These are phyloP conservation scores for Gallinago nigripennis DNA, from an alignment of 2,797 vertebrate species.

Conservation along the genomic window DNA sequence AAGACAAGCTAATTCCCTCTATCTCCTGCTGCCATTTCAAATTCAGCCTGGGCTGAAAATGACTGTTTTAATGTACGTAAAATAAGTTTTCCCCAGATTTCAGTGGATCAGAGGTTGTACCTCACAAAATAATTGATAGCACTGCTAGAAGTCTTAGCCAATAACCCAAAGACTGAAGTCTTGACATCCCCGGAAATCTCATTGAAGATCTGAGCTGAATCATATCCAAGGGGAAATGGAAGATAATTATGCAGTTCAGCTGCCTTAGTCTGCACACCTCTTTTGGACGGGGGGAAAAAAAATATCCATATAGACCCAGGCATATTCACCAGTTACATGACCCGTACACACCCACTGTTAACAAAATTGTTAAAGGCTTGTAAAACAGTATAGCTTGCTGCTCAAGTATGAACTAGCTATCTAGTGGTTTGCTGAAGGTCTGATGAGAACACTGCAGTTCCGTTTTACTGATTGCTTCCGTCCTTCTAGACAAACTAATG, in stretches of 20 bases:
- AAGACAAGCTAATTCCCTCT: not conserved
- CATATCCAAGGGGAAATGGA: not conserved
- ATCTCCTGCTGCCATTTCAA: not conserved
- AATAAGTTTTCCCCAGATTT: not conserved
- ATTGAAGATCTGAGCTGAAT: not conserved
- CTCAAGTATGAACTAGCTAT: not conserved
- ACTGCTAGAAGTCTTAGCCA: not conserved
- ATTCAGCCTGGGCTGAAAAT: not conserved
- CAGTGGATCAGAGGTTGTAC: not conserved
- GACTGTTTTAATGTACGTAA: not conserved
- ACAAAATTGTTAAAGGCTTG: not conserved
- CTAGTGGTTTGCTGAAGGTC: not conserved
- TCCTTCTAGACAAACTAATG: not conserved
- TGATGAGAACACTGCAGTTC: not conserved
- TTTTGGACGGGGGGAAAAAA: not conserved
- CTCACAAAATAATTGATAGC: not conserved
- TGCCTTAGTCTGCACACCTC: not conserved
- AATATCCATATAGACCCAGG: not conserved
- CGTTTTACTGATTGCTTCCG: not conserved
- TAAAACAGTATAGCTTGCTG: not conserved
- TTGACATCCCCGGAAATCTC: not conserved
- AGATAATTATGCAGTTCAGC: not conserved
- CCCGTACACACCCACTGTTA: not conserved
- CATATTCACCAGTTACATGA: not conserved
- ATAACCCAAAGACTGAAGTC: not conserved